Evolutionary conservation across 1,140 invertebrate genomes (phyloP), one percentile per base, ranked within the genome.

Genomic region (Sinonovacula constricta): DNA sequence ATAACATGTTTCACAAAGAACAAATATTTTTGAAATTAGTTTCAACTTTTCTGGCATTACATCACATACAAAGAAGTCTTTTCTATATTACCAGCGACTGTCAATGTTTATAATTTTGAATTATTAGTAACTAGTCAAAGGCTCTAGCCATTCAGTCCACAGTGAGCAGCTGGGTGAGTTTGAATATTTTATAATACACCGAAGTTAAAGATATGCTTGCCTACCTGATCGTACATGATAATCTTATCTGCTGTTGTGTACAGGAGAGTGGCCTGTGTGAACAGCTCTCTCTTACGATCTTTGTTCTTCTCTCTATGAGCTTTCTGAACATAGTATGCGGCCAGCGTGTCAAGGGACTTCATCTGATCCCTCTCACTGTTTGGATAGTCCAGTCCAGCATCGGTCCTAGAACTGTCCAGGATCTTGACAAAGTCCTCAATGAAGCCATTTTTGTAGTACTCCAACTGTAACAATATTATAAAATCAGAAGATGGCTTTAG

Each of bases 201-300:
- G n/a, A n/a, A n/a, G n/a, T n/a, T n/a, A n/a, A n/a, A n/a, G n/a
- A n/a, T n/a, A n/a, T 45, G 18, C 26, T 53, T 34, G 57, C 82
- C 24, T 92, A 96, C 95, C 93, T 98, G 97, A 91, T 99, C 98
- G 92, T 99, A 99, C 98, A 99, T 99, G 83, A 99, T 98, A 89
- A 99, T 99, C 93, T 99, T 99, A 90, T 99, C 99, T 33, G 98
- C 98, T 78, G 97, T 98, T 0, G 98, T 99, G 89, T 99, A 99
- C 0, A 99, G 90, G 49, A 98, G 92, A 4, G 97, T 99, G 0
- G 99, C 99, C 93, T 99, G 98, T 22, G 95, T 96, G 88, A 99
- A 99, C 2, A 98, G 92, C 83, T 99, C 98, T 80, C 96, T 94
- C 89, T 98, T 98, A 83, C 96, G 96, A 81, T 99, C 97, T 87